A percentile compares a stretch with the other conserved stretches of the same genome.
Evolutionary conservation across 2,113 vertebrate species (phyloP).

Genomic region (Gobio gobio): DNA sequence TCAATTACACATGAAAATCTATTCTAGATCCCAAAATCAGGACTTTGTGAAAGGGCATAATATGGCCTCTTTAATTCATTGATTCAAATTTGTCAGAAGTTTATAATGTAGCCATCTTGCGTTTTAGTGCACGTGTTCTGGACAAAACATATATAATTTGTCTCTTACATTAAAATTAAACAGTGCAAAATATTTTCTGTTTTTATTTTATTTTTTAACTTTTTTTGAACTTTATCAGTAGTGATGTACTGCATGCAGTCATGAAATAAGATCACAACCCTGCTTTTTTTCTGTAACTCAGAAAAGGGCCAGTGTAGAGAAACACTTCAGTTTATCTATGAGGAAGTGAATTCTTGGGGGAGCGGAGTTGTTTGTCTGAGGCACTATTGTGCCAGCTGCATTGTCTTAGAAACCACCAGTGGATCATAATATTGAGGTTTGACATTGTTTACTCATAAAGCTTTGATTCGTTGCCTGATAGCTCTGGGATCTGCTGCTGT

Average conservation of each 20-base stretch:
- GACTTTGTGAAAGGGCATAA: too few relatives aligned
- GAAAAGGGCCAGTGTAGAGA: background rate
- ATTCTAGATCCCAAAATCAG: too few relatives aligned
- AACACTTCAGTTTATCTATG: conserved; percentile 16
- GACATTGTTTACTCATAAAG: conserved; percentile 33
- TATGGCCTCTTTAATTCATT: too few relatives aligned
- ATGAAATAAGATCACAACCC: background rate
- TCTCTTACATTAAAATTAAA: too few relatives aligned
- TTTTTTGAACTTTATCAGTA: background rate
- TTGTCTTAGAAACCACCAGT: conserved; percentile 4
- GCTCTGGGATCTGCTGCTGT: background rate
- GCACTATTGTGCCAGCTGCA: background rate
- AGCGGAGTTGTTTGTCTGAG: conserved; percentile 20
- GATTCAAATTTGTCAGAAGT: too few relatives aligned
- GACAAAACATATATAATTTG: too few relatives aligned
- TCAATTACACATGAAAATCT: too few relatives aligned
- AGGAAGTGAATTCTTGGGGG: conserved; percentile 22
- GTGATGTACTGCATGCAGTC: background rate
- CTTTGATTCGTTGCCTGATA: conserved; percentile 26
- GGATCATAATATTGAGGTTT: conserved; percentile 29
- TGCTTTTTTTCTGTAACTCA: background rate
- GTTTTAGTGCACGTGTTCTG: too few relatives aligned
- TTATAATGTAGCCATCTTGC: too few relatives aligned
- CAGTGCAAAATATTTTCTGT: background rate
- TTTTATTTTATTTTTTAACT: background rate